These are phyloP conservation scores for Perca schrenkii DNA, from an alignment of 2,113 vertebrate species.

Conservation along the genomic window DNA sequence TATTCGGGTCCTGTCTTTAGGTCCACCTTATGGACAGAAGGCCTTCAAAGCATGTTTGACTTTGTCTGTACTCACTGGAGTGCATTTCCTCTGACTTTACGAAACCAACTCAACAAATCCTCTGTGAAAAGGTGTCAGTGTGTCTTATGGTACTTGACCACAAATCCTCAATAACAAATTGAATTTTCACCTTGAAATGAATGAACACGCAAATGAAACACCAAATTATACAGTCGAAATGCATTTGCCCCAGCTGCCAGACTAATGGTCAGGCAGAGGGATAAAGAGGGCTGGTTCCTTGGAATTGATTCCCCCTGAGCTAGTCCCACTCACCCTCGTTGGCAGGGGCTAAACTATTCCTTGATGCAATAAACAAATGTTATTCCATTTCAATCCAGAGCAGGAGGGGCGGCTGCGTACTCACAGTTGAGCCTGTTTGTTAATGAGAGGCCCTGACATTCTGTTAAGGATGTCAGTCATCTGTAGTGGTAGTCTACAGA, in stretches of 20 bases:
- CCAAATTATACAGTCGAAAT: background rate
- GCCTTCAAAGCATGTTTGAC: slow-evolving; percentile 66
- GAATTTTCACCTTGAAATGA: background rate
- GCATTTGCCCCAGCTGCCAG: background rate
- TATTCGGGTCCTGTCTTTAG: slow-evolving; percentile 59
- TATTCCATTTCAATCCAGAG: slow-evolving; percentile 76
- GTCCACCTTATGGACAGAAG: slow-evolving; percentile 65
- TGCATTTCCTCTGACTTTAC: slow-evolving; percentile 28
- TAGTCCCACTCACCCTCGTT: slow-evolving; percentile 30
- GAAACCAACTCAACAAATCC: slow-evolving; percentile 22
- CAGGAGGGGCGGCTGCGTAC: slow-evolving; percentile 41
- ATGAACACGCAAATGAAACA: background rate
- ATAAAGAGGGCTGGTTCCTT: slow-evolving; percentile 5
- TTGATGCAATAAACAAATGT: slow-evolving; percentile 87
- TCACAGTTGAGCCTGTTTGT: slow-evolving; percentile 81
- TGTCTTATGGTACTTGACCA: background rate
- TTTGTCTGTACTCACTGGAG: slow-evolving; percentile 65
- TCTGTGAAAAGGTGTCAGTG: background rate
- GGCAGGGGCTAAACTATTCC: slow-evolving; percentile 79
- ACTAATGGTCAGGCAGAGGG: background rate
- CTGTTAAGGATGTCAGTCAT: slow-evolving; percentile 63
- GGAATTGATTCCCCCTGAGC: slow-evolving; percentile 30
- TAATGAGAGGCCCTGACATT: slow-evolving; percentile 75
- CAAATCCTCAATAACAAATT: background rate
- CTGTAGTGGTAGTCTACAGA: slow-evolving; percentile 36